A percentile compares a stretch with the other conserved stretches of the same genome.
phyloP scores from a whole-genome alignment of 1,140 invertebrate genomes.

The Ips nitidus region DNA sequence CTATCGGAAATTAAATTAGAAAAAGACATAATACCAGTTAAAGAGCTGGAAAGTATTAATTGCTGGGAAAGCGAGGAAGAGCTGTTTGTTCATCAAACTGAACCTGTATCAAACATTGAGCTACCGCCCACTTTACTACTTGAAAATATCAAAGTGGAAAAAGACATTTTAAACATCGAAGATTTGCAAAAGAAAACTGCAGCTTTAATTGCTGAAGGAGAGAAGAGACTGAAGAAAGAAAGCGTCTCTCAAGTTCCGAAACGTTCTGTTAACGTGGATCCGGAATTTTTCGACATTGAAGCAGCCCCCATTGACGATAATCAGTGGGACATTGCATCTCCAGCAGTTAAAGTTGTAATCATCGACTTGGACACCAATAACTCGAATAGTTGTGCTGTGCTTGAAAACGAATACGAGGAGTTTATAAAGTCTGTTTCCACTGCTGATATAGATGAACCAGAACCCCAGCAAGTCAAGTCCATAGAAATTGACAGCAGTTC shows the following conservation, averaged over 20 bases:
- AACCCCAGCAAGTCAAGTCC: conserved; percentile 5
- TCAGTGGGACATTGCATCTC: not conserved
- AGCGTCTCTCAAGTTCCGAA: not conserved
- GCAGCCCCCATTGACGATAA: not conserved
- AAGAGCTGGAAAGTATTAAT: not conserved
- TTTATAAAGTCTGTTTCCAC: conserved; percentile 47
- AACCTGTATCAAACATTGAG: conserved; percentile 32
- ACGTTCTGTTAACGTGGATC: not conserved
- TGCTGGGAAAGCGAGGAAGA: conserved; percentile 46
- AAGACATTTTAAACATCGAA: conserved; percentile 12
- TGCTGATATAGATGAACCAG: not conserved
- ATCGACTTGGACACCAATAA: conserved; percentile 16
- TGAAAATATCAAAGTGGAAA: conserved; percentile 29
- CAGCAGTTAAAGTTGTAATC: not conserved
- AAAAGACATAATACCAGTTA: not conserved
- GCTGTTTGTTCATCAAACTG: conserved; percentile 11
- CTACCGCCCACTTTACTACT: conserved; percentile 46
- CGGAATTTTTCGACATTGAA: conserved; percentile 11
- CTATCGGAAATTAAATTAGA: conserved; percentile 1
- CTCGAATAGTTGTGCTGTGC: conserved; percentile 22
- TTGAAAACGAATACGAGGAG: conserved; percentile 50
- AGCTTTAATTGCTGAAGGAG: not conserved
- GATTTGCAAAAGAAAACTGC: not conserved
- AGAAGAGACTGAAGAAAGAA: not conserved
- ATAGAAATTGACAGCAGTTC: conserved; percentile 17